phyloP scores from a whole-genome alignment of 2,797 vertebrate species.

The Siniperca obscura region DNA sequence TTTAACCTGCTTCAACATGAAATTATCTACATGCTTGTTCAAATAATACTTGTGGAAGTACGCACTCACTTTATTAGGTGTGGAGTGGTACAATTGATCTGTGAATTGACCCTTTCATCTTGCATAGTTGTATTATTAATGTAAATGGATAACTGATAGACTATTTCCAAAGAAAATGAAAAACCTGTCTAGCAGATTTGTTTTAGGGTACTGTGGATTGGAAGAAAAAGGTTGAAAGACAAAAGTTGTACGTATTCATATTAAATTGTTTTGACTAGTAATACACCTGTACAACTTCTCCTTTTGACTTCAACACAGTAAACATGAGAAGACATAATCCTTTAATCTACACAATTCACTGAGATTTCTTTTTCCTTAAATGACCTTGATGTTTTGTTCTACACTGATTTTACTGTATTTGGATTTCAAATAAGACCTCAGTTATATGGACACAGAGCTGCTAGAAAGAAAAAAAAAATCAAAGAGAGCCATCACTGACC shows the following conservation, averaged over 20 bases:
- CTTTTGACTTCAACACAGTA: not conserved
- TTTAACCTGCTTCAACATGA: not conserved
- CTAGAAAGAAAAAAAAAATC: constrained; percentile 52
- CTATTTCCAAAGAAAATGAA: not conserved
- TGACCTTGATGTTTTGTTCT: constrained; percentile 33
- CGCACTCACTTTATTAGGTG: not conserved
- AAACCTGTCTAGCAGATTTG: not conserved
- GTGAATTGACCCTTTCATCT: not conserved
- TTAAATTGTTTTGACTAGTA: not conserved
- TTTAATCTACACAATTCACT: constrained; percentile 2
- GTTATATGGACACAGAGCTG: constrained; percentile 64
- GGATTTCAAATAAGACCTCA: constrained; percentile 64
- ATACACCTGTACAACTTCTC: not conserved
- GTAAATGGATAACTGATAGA: constrained; percentile 6
- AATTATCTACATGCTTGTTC: not conserved
- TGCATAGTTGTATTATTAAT: not conserved
- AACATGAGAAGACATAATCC: not conserved
- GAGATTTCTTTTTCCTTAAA: not conserved
- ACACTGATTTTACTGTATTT: constrained; percentile 41
- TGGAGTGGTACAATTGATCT: not conserved
- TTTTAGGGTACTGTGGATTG: not conserved
- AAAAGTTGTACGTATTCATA: not conserved
- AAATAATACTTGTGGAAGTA: not conserved
- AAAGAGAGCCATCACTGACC: constrained; percentile 75
- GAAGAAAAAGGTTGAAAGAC: not conserved